Evolutionary conservation across 1,140 invertebrate genomes (phyloP).

Genomic region (Drosophila melanica): DNA sequence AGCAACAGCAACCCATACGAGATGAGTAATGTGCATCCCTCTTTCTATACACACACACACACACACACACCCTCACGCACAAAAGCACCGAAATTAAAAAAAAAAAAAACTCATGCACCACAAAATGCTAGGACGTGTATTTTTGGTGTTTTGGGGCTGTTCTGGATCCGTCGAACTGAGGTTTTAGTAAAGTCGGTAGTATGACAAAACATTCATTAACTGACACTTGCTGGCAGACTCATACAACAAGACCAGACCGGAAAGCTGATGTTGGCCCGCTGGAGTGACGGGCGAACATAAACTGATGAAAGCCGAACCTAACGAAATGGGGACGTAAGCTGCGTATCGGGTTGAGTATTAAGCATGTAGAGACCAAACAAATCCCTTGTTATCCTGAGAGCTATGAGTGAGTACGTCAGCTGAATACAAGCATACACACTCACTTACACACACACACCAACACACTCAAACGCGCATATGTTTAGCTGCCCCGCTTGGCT

Average conservation of each 20-base stretch:
- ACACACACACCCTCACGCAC: not conserved
- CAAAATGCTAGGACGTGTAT: constrained; percentile 9
- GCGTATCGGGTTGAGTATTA: constrained; percentile 49
- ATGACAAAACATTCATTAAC: constrained; percentile 68
- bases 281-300: constrained; percentile 40
- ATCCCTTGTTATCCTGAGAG: constrained; percentile 63
- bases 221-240: constrained; percentile 49
- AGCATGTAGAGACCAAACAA: constrained; percentile 53
- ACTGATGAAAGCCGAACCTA: constrained; percentile 48
- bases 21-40: constrained; percentile 50
- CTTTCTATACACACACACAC: constrained; percentile 7
- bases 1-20: constrained; percentile 23
- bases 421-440: constrained; percentile 19
- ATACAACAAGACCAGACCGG: constrained; percentile 4
- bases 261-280: constrained; percentile 22
- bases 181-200: constrained; percentile 31
- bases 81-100: not conserved
- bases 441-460: constrained; percentile 2
- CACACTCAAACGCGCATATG: constrained; percentile 34
- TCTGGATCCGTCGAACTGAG: constrained; percentile 22
- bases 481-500: constrained; percentile 46
- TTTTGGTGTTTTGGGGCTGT: constrained; percentile 14
- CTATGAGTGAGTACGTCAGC: constrained; percentile 48
- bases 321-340: constrained; percentile 10
- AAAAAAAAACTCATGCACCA: not conserved